A percentile compares a stretch with the other conserved stretches of the same genome.
Conservation (phyloP, 2,113 vertebrate genomes). For the Perca schrenkii region DNA sequence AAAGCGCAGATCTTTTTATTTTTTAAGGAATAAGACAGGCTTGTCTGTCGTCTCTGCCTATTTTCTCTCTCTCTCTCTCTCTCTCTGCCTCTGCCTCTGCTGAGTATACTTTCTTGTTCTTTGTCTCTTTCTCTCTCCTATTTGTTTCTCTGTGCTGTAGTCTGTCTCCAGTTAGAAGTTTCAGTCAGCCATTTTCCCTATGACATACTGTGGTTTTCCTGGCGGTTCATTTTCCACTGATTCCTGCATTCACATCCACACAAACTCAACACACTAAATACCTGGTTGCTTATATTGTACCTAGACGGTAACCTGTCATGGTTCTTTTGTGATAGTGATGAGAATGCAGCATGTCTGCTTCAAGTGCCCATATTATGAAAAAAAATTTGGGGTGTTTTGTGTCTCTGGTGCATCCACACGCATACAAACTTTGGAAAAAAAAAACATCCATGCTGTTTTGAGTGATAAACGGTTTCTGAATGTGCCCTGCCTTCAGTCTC, state of each 20-base stretch:
- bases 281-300: neutral
- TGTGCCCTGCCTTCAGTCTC: no score
- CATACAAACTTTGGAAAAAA: no score
- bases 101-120: neutral
- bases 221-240: neutral
- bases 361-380: no score
- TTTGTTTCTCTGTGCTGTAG: slow-evolving; percentile 29
- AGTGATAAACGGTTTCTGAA: no score
- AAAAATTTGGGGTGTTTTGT: no score
- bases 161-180: slow-evolving; percentile 44
- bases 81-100: neutral
- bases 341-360: neutral
- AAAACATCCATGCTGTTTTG: no score
- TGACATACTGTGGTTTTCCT: slow-evolving; percentile 11
- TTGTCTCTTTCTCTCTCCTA: slow-evolving; percentile 10
- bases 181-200: slow-evolving; percentile 9
- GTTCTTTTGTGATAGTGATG: neutral
- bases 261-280: slow-evolving; percentile 6
- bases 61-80: slow-evolving; percentile 17
- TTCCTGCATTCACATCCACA: neutral
- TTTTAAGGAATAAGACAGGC: slow-evolving; percentile 31
- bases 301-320: neutral
- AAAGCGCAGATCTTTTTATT: slow-evolving; percentile 38
- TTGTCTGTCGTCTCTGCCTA: slow-evolving; percentile 30
- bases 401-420: no score